Conservation (phyloP, 2,888 invertebrate species). For the Lissonota sp. region DNA sequence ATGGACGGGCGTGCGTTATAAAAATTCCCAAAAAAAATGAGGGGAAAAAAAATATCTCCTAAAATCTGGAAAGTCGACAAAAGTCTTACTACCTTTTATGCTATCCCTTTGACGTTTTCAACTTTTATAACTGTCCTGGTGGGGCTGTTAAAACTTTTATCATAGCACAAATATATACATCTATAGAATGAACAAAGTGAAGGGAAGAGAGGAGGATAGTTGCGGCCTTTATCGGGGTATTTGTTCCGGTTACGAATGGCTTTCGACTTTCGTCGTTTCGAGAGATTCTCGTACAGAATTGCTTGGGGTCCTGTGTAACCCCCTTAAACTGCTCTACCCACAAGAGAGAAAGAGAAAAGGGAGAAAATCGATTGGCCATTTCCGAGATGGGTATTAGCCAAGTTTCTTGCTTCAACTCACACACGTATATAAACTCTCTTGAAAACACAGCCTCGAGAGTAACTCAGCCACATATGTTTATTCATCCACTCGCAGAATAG, state of each 20-base stretch:
- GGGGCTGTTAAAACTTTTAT: conserved; percentile 68
- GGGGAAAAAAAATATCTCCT: neutral
- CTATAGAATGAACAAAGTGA: neutral
- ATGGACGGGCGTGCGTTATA: conserved; percentile 9
- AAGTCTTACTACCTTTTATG: conserved; percentile 49
- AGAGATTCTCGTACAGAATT: conserved; percentile 31
- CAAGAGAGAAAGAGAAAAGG: neutral
- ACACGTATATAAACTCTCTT: neutral
- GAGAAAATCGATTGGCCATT: conserved; percentile 56
- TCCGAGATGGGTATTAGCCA: conserved; percentile 39
- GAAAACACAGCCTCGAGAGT: neutral
- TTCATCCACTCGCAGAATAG: conserved; percentile 4
- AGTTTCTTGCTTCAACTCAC: conserved; percentile 33
- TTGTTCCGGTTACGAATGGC: conserved; percentile 64
- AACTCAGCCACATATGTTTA: conserved; percentile 18
- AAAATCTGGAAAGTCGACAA: conserved; percentile 30
- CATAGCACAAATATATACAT: conserved; percentile 28
- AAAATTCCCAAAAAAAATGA: neutral
- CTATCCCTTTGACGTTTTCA: conserved; percentile 58
- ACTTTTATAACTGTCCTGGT: conserved; percentile 65
- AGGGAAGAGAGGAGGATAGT: conserved; percentile 5
- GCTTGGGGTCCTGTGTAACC: conserved; percentile 12
- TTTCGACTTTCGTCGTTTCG: conserved; percentile 61
- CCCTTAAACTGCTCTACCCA: conserved; percentile 26
- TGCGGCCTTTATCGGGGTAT: conserved; percentile 63